Conservation (phyloP, 2,888 invertebrate species). For the Cheilosia soror region DNA sequence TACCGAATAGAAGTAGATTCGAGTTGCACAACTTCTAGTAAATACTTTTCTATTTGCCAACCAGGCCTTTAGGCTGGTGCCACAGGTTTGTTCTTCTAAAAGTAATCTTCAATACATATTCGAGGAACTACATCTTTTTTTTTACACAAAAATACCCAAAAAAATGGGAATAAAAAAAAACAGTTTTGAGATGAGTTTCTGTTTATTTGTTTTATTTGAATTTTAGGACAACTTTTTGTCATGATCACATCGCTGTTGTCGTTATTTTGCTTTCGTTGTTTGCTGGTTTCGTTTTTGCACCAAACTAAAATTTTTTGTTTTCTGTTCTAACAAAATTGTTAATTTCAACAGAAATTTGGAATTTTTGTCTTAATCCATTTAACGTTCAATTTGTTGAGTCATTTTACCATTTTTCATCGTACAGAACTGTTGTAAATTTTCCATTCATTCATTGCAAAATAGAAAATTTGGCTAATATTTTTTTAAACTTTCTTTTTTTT, state of each 20-base stretch:
- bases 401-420: conserved; percentile 34
- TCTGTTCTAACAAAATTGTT: conserved; percentile 14
- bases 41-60: no score
- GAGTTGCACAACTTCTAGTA: no score
- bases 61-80: no score
- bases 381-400: conserved; percentile 31
- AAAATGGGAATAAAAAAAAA: not conserved
- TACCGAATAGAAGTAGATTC: no score
- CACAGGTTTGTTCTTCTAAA: no score
- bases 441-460: conserved; percentile 71
- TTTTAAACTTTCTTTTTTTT: conserved; percentile 18
- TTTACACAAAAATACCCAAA: not conserved
- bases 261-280: conserved; percentile 59
- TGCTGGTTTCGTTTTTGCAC: conserved; percentile 49
- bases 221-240: not conserved
- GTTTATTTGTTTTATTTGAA: not conserved
- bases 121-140: no score
- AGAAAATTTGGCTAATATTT: conserved; percentile 51
- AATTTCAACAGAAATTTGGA: conserved; percentile 9
- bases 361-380: conserved; percentile 6
- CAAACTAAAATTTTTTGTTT: conserved; percentile 33
- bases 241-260: conserved; percentile 14
- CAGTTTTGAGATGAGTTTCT: not conserved
- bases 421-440: conserved; percentile 57
- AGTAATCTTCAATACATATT: no score